Base-by-base conservation (phyloP, 2,797 vertebrate species). In the Lerista edwardsae region DNA sequence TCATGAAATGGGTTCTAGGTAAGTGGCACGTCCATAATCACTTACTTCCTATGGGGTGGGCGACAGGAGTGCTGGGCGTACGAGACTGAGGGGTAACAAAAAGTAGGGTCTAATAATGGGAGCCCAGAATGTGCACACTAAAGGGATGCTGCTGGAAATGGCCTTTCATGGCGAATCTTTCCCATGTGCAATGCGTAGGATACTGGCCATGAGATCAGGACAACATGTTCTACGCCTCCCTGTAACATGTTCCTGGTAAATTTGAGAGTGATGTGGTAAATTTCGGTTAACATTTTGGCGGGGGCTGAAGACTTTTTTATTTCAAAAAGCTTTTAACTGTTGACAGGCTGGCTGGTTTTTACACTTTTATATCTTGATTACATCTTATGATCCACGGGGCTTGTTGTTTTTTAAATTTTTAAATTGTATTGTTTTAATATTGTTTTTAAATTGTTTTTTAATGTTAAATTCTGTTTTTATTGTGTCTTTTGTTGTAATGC, bases 1-100 rank as follows among this genome's bases (percentile, higher is more conserved):
- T 99, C 95, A 98, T 99, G 97, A 98, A 99, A 91, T 99, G 98
- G 98, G 97, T 99, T 65, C 87, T 99, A 93, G 98, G 98, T 99
- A 95, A 98, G 98, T 93, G 82, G 84, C 84, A 31, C 1, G 27
- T 23, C n/a, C 79, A 69, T 31, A 36, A 2, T 65, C 14, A 82
- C 34, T 36, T 34, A 21, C 2, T 75, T 1, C 29, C 57, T 1
- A 8, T 0, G 1, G 19, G n/a, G 41, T n/a, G 75, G 0, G 0
- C n/a, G 23, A 34, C 62, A 10, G 29, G n/a, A 62, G 14, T 21
- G 2, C 57, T 17, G 17, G 4, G 31, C 3, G 9, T 2, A 23
- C 1, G 3, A 19, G 9, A 2, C 5, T 8, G 1, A n/a, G 4
- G 21, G 61, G 23, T 2, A 39, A 8, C 39, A 4, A 55, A 25